These are phyloP conservation scores for Andrena flavipes DNA, from an alignment of 2,888 invertebrate species.

Conservation along the genomic window DNA sequence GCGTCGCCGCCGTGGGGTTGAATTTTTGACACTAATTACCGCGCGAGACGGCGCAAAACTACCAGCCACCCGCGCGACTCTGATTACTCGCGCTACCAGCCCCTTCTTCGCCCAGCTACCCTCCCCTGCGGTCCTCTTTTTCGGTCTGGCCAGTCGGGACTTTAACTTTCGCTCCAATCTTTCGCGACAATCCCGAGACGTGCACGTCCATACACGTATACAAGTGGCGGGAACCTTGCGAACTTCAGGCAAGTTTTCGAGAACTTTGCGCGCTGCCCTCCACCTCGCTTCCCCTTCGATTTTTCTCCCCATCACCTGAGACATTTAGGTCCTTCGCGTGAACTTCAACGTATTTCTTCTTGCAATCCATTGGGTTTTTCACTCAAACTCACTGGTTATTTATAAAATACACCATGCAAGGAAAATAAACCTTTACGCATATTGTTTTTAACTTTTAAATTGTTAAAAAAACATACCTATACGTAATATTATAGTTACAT, in stretches of 20 bases:
- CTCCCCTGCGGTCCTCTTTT: neutral
- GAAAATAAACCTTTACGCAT: no score
- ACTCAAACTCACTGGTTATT: no score
- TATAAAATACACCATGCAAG: no score
- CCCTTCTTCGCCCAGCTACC: neutral
- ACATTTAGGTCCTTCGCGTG: slow-evolving; percentile 1
- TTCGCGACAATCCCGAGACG: slow-evolving; percentile 33
- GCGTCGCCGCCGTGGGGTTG: slow-evolving; percentile 23
- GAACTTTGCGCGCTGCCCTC: slow-evolving; percentile 27
- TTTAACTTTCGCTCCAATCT: slow-evolving; percentile 27
- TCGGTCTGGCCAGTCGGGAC: neutral
- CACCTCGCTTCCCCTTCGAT: slow-evolving; percentile 20
- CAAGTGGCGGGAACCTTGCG: slow-evolving; percentile 23
- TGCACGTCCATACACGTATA: slow-evolving; percentile 13
- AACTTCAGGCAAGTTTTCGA: slow-evolving; percentile 25
- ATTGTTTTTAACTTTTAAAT: no score
- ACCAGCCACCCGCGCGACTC: neutral
- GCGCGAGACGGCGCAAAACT: slow-evolving; percentile 47
- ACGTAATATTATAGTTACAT: no score
- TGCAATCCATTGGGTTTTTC: neutral
- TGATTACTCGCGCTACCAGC: slow-evolving; percentile 5
- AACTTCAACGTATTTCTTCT: neutral
- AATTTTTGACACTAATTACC: slow-evolving; percentile 71
- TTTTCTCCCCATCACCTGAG: neutral
- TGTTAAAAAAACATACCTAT: no score